These are phyloP conservation scores for Neolamprologus caudopunctatus DNA, from an alignment of 2,113 vertebrate species.

Conservation along the genomic window DNA sequence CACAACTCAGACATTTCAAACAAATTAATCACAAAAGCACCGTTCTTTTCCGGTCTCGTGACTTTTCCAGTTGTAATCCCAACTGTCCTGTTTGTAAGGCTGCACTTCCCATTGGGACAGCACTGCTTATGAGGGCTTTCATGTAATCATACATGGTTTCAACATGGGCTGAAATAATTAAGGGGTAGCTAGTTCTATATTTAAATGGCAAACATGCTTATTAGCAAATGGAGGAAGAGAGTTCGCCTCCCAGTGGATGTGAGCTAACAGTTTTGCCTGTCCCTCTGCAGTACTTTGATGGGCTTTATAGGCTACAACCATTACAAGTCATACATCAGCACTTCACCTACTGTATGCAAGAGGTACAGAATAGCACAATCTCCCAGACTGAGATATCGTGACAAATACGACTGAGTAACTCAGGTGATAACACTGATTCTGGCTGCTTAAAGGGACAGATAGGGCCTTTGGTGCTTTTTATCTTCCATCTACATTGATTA, in stretches of 20 bases:
- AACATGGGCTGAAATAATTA: constrained; percentile 52
- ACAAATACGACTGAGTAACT: background rate
- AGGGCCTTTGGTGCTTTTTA: background rate
- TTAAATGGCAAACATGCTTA: constrained; percentile 63
- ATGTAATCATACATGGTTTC: constrained; percentile 39
- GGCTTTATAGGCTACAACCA: background rate
- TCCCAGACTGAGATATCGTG: background rate
- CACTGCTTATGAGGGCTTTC: constrained; percentile 16
- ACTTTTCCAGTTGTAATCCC: constrained; percentile 14
- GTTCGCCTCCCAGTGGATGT: constrained; percentile 22
- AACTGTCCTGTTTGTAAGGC: constrained; percentile 25
- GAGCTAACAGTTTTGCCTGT: constrained; percentile 7
- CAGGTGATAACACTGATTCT: background rate
- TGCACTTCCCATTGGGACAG: constrained; percentile 21
- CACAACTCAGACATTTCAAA: background rate
- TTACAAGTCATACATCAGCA: background rate
- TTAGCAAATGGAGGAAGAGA: constrained; percentile 51
- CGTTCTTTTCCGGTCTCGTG: background rate
- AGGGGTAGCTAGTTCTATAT: constrained; percentile 56
- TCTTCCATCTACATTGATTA: background rate
- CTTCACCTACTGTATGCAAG: background rate
- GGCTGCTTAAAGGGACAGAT: background rate
- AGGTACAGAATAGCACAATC: background rate
- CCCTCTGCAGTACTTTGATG: background rate
- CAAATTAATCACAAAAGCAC: background rate